Percentiles rank a stretch among this genome's conserved stretches.
These are phyloP conservation scores for Cryptophagus acutangulus DNA, from an alignment of 2,888 invertebrate species.

Conservation along the genomic window DNA sequence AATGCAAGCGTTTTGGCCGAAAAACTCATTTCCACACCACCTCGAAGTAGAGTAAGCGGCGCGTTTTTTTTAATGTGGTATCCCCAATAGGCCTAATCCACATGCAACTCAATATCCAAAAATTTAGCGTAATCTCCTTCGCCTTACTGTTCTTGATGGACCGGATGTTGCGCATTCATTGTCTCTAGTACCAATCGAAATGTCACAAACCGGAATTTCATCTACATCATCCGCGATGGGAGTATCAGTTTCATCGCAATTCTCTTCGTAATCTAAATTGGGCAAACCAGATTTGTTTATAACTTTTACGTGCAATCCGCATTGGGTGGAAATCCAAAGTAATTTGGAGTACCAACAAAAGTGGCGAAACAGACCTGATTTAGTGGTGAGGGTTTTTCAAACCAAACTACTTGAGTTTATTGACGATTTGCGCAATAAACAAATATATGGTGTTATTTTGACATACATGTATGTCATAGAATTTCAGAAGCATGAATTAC, in stretches of 20 bases:
- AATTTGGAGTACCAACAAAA: constrained; percentile 8
- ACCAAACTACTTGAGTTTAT: constrained; percentile 6
- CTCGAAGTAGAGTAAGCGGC: too few relatives aligned
- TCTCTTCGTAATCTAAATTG: too few relatives aligned
- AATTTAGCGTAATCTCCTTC: too few relatives aligned
- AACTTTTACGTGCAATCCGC: constrained; percentile 22
- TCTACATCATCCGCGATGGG: constrained; percentile 8
- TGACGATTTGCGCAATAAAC: constrained; percentile 4
- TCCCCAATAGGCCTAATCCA: too few relatives aligned
- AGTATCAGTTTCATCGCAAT: constrained; percentile 4
- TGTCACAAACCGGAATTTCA: constrained; percentile 9
- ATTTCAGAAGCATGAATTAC: constrained; percentile 9
- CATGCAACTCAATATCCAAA: too few relatives aligned
- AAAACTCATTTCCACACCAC: too few relatives aligned
- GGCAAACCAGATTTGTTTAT: constrained; percentile 21
- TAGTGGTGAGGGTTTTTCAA: constrained; percentile 6
- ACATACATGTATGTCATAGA: constrained; percentile 9
- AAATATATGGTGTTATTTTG: constrained; percentile 7
- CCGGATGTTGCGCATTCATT: constrained; percentile 6
- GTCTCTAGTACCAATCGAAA: constrained; percentile 7
- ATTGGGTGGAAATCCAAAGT: constrained; percentile 19
- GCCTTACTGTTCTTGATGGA: too few relatives aligned
- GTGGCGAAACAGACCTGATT: constrained; percentile 6
- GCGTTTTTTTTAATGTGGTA: too few relatives aligned
- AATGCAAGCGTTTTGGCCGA: too few relatives aligned